These are phyloP conservation scores for Hyaena hyaena DNA, from an alignment of 2,113 vertebrate species.

Conservation along the genomic window DNA sequence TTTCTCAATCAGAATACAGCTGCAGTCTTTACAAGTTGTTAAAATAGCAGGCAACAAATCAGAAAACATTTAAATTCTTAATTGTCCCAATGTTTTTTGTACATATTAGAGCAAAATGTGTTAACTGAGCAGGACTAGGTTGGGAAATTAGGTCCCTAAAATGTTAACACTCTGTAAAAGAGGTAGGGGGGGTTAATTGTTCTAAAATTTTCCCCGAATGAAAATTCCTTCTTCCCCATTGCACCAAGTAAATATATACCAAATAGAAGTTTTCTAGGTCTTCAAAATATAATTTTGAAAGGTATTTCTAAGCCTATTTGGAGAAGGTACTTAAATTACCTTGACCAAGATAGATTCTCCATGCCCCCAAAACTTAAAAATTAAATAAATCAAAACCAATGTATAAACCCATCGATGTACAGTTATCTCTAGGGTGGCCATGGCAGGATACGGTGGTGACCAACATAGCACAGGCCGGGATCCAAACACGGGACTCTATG, in stretches of 20 bases:
- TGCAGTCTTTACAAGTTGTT: neutral
- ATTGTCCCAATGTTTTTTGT: conserved; percentile 26
- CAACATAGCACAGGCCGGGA: neutral
- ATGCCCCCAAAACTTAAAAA: neutral
- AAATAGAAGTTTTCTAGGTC: neutral
- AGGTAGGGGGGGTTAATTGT: neutral
- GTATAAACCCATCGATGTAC: neutral
- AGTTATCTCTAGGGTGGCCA: neutral
- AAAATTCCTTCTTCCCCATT: neutral
- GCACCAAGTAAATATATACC: neutral
- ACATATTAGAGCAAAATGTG: neutral
- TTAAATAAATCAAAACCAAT: conserved; percentile 17
- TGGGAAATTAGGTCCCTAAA: neutral
- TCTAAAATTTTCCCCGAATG: neutral
- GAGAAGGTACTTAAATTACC: neutral
- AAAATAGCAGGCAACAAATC: conserved; percentile 1
- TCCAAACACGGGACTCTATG: neutral
- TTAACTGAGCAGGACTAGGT: neutral
- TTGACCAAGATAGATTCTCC: neutral
- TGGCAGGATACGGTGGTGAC: neutral
- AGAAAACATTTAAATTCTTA: conserved; percentile 27
- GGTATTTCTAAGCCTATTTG: neutral
- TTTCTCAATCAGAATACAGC: neutral
- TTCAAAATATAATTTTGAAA: neutral
- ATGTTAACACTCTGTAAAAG: neutral